Conservation (phyloP, 1,140 invertebrate species). For the Diorhabda sublineata region DNA sequence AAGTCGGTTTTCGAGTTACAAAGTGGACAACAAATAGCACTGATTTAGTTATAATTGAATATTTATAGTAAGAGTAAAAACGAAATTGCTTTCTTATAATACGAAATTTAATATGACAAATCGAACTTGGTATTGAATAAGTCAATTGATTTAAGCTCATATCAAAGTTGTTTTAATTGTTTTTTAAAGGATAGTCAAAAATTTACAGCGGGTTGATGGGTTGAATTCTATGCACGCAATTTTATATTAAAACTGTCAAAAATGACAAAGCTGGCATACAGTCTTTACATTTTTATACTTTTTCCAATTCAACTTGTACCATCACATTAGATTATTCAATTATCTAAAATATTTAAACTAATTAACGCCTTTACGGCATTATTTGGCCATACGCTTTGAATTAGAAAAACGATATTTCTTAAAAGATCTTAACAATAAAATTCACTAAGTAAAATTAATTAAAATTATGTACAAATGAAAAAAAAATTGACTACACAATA, state of each 20-base stretch:
- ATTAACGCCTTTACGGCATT: background rate
- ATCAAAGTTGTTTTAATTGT: too few relatives aligned
- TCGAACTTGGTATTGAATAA: background rate
- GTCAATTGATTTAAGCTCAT: background rate
- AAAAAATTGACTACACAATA: slow-evolving; percentile 25
- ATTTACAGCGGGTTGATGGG: too few relatives aligned
- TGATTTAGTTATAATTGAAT: background rate
- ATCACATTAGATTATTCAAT: background rate
- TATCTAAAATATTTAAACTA: background rate
- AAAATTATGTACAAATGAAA: slow-evolving; percentile 27
- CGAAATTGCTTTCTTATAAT: background rate
- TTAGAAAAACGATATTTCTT: slow-evolving; percentile 4
- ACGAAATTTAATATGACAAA: background rate
- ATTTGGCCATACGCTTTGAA: background rate
- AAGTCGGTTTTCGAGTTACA: background rate
- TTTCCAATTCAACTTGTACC: slow-evolving; percentile 8
- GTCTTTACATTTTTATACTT: slow-evolving; percentile 7
- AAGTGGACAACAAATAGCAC: background rate
- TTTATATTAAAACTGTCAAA: background rate
- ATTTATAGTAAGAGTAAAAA: background rate
- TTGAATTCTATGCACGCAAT: background rate
- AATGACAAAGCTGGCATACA: slow-evolving; percentile 4
- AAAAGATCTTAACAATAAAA: slow-evolving; percentile 23
- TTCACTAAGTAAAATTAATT: slow-evolving; percentile 25
- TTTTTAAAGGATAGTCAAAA: too few relatives aligned